Evolutionary conservation across 2,888 invertebrate genomes (phyloP).

Genomic region (Agrochola lychnidis): DNA sequence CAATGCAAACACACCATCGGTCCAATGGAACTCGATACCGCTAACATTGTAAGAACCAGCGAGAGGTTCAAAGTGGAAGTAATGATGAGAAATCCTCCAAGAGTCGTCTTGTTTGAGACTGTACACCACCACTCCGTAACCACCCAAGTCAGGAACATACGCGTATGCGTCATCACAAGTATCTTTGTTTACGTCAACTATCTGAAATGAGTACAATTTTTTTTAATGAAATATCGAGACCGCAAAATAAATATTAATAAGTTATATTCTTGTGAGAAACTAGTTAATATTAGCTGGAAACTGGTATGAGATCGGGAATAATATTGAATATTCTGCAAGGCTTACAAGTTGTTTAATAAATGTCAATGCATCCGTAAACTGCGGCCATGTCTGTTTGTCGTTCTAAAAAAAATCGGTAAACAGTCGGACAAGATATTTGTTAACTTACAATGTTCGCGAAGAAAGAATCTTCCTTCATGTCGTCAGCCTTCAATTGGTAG

Average conservation of each 20-base stretch:
- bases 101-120: conserved; percentile 93
- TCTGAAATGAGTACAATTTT: conserved; percentile 79
- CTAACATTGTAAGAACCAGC: conserved; percentile 94
- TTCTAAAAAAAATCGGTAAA: neutral
- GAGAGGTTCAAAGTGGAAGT: conserved; percentile 95
- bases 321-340: neutral
- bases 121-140: conserved; percentile 94
- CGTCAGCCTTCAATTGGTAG: conserved; percentile 92
- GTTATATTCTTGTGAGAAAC: conserved; percentile 2
- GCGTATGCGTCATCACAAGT: conserved; percentile 94
- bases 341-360: neutral
- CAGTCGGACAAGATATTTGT: no score
- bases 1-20: conserved; percentile 95
- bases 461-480: conserved; percentile 94
- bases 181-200: conserved; percentile 93
- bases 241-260: neutral
- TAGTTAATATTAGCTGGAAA: neutral
- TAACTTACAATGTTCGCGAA: conserved; percentile 94
- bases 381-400: no score
- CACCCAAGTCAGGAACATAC: conserved; percentile 94
- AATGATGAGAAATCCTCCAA: conserved; percentile 95
- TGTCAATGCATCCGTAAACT: neutral
- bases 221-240: conserved; percentile 2
- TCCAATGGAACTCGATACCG: conserved; percentile 96
- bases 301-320: neutral